These are phyloP conservation scores for Taenaris catops DNA, from an alignment of 2,888 invertebrate genomes.

Conservation along the genomic window DNA sequence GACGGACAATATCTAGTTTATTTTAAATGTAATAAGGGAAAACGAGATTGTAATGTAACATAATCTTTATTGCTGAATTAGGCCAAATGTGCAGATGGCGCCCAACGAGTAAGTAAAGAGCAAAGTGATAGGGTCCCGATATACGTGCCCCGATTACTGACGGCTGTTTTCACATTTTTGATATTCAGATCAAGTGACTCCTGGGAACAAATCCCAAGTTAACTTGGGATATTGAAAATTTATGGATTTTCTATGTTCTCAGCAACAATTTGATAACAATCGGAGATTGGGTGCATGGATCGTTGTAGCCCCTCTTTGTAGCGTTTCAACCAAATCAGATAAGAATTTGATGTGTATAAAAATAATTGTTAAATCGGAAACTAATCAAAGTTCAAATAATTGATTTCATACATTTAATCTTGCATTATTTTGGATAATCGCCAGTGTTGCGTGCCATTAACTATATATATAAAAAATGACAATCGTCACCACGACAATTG, in stretches of 20 bases:
- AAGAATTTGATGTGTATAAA: neutral
- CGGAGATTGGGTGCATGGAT: conserved; percentile 31
- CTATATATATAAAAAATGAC: too few species aligned
- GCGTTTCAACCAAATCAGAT: too few species aligned
- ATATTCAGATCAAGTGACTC: conserved; percentile 75
- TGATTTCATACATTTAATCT: too few species aligned
- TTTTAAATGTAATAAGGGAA: too few species aligned
- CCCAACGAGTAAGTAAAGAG: conserved; percentile 73
- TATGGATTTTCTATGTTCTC: conserved; percentile 74
- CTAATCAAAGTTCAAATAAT: too few species aligned
- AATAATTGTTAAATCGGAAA: neutral
- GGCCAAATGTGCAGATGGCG: conserved; percentile 75
- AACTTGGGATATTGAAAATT: conserved; percentile 76
- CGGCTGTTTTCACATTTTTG: conserved; percentile 74
- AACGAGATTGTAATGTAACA: conserved; percentile 50
- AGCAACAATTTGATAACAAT: conserved; percentile 56
- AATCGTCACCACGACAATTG: too few species aligned
- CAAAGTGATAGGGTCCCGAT: conserved; percentile 77
- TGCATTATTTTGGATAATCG: too few species aligned
- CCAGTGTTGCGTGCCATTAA: too few species aligned
- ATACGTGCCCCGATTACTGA: conserved; percentile 75
- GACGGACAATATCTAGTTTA: too few species aligned
- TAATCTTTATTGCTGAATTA: conserved; percentile 74
- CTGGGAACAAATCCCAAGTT: conserved; percentile 75
- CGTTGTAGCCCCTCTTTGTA: conserved; percentile 11